Conservation (phyloP, 2,113 vertebrate genomes). For the Microtus montanus region DNA sequence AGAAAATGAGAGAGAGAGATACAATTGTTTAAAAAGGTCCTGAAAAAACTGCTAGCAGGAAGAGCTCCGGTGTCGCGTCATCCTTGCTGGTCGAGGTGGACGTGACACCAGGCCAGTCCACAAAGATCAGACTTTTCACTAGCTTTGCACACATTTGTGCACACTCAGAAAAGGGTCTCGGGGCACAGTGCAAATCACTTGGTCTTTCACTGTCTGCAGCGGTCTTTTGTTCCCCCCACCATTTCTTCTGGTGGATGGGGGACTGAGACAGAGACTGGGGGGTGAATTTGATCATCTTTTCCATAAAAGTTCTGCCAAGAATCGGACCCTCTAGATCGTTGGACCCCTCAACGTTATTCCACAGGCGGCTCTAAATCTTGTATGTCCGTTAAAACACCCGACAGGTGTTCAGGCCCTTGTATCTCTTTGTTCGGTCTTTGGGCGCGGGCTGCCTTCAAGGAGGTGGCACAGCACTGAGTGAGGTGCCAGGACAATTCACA, state of each 20-base stretch:
- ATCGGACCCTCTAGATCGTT: not conserved
- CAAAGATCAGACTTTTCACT: not conserved
- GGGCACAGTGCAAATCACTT: not conserved
- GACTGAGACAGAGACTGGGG: not conserved
- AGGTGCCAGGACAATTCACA: not conserved
- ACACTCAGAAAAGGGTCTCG: not conserved
- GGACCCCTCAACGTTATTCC: not conserved
- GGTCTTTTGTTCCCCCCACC: not conserved
- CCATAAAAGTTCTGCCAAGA: not conserved
- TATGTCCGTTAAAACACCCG: not conserved
- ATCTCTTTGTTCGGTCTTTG: not conserved
- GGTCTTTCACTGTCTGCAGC: not conserved
- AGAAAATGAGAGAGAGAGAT: too few relatives aligned
- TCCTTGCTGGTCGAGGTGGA: too few relatives aligned
- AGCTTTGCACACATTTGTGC: not conserved
- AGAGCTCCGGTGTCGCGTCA: too few relatives aligned
- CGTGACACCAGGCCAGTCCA: not conserved
- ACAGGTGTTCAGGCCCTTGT: not conserved
- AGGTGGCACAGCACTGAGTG: not conserved
- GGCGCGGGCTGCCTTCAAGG: not conserved
- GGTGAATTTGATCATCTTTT: not conserved
- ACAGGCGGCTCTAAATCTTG: not conserved
- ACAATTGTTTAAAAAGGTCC: too few relatives aligned
- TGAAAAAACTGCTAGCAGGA: too few relatives aligned
- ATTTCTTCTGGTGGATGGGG: not conserved